Evolutionary conservation across 53 echinoderm and acorn worm genomes (phyloP).

Genomic region (Arbacia lixula): DNA sequence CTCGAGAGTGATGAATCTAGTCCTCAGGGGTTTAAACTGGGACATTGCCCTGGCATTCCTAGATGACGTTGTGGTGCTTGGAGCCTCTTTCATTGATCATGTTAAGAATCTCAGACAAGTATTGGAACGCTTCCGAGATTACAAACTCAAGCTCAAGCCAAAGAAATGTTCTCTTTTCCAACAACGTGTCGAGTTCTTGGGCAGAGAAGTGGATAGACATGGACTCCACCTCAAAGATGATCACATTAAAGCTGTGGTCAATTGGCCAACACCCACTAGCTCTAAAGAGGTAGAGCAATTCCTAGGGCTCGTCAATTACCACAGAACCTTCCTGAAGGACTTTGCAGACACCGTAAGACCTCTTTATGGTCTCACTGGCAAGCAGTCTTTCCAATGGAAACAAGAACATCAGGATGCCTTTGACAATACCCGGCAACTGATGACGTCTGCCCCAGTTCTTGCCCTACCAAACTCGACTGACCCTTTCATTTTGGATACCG

Average conservation of each 20-base stretch:
- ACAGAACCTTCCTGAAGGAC: constrained; percentile 32
- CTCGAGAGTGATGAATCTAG: constrained; percentile 62
- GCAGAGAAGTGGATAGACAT: constrained; percentile 23
- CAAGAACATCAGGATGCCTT: constrained; percentile 52
- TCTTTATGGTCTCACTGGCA: constrained; percentile 48
- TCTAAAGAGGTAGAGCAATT: constrained; percentile 39
- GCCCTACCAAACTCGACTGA: too few species aligned
- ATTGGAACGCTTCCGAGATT: constrained; percentile 38
- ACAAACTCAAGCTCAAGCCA: constrained; percentile 47
- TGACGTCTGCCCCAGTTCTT: constrained; percentile 59
- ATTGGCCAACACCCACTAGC: constrained; percentile 45
- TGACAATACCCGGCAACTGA: constrained; percentile 12
- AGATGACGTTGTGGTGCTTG: constrained; percentile 62
- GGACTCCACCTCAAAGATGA: constrained; percentile 8
- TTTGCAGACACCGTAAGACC: constrained; percentile 19
- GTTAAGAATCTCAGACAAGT: constrained; percentile 46
- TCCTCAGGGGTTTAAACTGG: constrained; percentile 64
- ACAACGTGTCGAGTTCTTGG: constrained; percentile 41
- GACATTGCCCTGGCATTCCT: constrained; percentile 58
- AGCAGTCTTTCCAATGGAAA: constrained; percentile 29
- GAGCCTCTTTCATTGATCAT: constrained; percentile 47
- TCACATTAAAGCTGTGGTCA: constrained; percentile 28
- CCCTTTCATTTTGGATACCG: too few species aligned
- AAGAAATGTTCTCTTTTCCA: constrained; percentile 55
- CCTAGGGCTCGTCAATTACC: constrained; percentile 52